Conservation (phyloP, 2,888 invertebrate species). For the Eilema depressum region DNA sequence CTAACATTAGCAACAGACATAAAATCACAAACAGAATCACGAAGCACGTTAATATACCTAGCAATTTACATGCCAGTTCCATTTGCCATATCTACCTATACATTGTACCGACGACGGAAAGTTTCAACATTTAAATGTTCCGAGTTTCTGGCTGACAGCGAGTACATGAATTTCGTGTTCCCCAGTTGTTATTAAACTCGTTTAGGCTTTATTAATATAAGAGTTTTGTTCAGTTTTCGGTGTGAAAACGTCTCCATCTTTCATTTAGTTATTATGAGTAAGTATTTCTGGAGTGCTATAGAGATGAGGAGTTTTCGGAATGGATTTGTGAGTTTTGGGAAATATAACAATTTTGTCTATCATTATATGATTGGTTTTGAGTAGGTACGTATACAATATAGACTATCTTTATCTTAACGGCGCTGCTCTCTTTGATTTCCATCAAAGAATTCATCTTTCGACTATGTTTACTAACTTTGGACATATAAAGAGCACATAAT, state of each 20-base stretch:
- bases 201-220: slow-evolving; percentile 43
- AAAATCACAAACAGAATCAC: slow-evolving; percentile 20
- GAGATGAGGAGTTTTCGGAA: background rate
- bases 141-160: slow-evolving; percentile 23
- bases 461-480: too few species aligned
- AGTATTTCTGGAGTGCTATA: background rate
- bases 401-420: too few species aligned
- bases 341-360: background rate
- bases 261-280: background rate
- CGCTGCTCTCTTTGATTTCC: too few species aligned
- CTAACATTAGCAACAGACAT: slow-evolving; percentile 3
- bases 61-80: slow-evolving; percentile 31
- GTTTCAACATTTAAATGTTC: slow-evolving; percentile 38
- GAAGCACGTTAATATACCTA: slow-evolving; percentile 20
- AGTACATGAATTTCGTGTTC: slow-evolving; percentile 27
- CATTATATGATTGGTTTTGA: too few species aligned
- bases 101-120: slow-evolving; percentile 30
- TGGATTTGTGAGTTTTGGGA: background rate
- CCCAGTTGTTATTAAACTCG: slow-evolving; percentile 39
- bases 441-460: too few species aligned
- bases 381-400: too few species aligned
- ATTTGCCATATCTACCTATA: slow-evolving; percentile 22
- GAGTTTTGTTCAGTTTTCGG: slow-evolving; percentile 14
- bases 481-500: too few species aligned
- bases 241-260: background rate